Conservation (phyloP, 2,888 invertebrate genomes). For the Marronus borbonicus region DNA sequence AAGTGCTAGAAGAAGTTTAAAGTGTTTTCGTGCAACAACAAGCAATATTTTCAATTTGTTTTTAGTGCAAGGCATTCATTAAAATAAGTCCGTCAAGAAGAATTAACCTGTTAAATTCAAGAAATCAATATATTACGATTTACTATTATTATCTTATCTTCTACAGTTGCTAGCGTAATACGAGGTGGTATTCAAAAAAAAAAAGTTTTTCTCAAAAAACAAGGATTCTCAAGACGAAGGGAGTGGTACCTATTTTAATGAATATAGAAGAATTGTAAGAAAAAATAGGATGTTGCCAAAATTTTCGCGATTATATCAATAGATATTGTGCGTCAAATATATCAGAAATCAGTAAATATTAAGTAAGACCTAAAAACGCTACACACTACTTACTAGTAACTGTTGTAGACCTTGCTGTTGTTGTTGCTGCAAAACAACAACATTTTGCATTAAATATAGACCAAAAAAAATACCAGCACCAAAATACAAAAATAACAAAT, state of each 20-base stretch:
- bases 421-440: constrained; percentile 83
- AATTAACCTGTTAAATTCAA: background rate
- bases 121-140: background rate
- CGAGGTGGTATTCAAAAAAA: too few species aligned
- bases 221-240: background rate
- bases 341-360: constrained; percentile 5
- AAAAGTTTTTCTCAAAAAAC: too few species aligned
- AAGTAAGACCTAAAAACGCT: constrained; percentile 38
- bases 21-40: constrained; percentile 43
- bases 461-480: constrained; percentile 62
- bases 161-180: too few species aligned
- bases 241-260: constrained; percentile 37
- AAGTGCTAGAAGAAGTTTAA: constrained; percentile 27
- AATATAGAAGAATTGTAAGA: constrained; percentile 16
- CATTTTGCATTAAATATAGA: constrained; percentile 63
- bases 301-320: background rate
- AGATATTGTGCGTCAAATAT: constrained; percentile 25
- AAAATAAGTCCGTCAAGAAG: constrained; percentile 19
- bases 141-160: too few species aligned
- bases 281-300: constrained; percentile 15
- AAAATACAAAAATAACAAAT: constrained; percentile 48
- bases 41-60: constrained; percentile 29
- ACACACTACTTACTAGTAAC: constrained; percentile 86
- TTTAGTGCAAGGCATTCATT: constrained; percentile 34
- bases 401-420: constrained; percentile 94